A percentile compares a stretch with the other conserved stretches of the same genome.
Evolutionary conservation across 2,888 invertebrate species (phyloP).

Genomic region (Drosophila mettleri): DNA sequence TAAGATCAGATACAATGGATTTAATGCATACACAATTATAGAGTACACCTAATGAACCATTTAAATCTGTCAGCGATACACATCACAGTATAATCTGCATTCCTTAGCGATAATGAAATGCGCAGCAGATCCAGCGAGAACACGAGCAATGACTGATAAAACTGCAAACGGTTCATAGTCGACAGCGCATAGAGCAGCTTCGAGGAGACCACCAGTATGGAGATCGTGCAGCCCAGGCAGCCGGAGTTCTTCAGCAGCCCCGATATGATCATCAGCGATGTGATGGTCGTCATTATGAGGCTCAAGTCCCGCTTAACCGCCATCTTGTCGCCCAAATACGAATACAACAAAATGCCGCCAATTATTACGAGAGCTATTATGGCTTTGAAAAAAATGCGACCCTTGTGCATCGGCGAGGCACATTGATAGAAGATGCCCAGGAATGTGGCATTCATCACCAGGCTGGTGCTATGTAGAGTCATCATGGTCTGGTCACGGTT

Average conservation of each 20-base stretch:
- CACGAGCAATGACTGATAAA: constrained; percentile 20
- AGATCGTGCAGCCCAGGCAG: constrained; percentile 15
- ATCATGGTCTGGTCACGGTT: background rate
- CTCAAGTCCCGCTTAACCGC: constrained; percentile 1
- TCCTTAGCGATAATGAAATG: background rate
- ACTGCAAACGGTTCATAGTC: background rate
- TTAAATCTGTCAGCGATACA: background rate
- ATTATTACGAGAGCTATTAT: background rate
- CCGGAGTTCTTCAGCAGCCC: background rate
- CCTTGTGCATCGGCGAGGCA: background rate
- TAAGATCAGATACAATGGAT: constrained; percentile 13
- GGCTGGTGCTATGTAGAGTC: background rate
- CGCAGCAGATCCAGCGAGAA: constrained; percentile 16
- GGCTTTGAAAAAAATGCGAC: background rate
- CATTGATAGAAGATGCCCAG: constrained; percentile 2
- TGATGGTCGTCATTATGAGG: constrained; percentile 4
- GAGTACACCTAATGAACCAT: constrained; percentile 4
- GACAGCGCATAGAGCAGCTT: constrained; percentile 24
- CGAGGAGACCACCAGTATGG: constrained; percentile 5
- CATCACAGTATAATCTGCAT: too few relatives aligned
- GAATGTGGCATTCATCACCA: background rate
- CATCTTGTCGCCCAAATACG: background rate
- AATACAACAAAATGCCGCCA: constrained; percentile 4
- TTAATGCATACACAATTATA: background rate
- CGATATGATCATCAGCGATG: constrained; percentile 3